Evolutionary conservation across 2,113 vertebrate genomes (phyloP).

Genomic region (Neomonachus schauinslandi): DNA sequence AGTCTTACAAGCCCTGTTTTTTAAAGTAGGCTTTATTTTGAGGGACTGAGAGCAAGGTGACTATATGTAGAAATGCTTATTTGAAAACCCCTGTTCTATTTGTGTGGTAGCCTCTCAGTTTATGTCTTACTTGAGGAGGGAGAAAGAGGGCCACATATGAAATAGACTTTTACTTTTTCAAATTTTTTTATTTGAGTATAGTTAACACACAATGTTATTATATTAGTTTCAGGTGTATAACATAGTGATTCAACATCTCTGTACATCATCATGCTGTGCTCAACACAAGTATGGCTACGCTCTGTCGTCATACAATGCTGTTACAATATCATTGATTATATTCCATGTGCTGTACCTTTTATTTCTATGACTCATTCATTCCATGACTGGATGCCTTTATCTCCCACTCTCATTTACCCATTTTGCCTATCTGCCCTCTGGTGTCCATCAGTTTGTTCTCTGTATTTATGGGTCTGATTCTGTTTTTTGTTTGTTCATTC

Average conservation of each 20-base stretch:
- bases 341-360: not conserved
- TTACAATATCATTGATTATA: not conserved
- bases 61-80: slow-evolving; percentile 20
- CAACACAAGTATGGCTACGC: not conserved
- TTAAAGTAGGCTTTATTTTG: slow-evolving; percentile 56
- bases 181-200: not conserved
- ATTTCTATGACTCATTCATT: not conserved
- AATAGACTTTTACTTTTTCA: not conserved
- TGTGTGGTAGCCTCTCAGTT: not conserved
- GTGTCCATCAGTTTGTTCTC: not conserved
- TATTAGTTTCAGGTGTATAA: not conserved
- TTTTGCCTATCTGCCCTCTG: not conserved
- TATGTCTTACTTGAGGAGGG: not conserved
- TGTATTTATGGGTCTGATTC: not conserved
- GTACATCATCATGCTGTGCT: not conserved
- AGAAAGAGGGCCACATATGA: not conserved
- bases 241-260: not conserved
- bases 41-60: not conserved
- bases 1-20: not conserved
- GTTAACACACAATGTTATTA: not conserved
- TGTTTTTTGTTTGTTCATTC: not conserved
- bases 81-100: slow-evolving; percentile 44
- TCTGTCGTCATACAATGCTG: not conserved
- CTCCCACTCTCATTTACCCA: not conserved
- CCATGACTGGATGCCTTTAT: not conserved